phyloP scores from a whole-genome alignment of 2,797 vertebrate species.

The Leuciscus waleckii region DNA sequence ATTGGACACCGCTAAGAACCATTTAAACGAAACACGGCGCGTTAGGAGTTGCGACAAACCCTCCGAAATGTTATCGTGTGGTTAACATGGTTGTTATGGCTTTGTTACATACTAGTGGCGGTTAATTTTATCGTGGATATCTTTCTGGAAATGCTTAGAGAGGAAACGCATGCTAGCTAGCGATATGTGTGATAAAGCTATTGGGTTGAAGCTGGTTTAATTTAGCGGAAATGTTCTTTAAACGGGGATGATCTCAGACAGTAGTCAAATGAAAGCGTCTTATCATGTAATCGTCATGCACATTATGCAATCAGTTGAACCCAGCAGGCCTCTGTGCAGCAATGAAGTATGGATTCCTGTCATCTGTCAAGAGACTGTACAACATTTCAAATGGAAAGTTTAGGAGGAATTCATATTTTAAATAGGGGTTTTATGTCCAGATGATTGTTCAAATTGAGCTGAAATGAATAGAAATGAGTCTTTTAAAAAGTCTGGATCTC shows the following conservation, averaged over 20 bases:
- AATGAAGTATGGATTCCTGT: constrained; percentile 30
- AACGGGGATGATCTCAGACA: constrained; percentile 29
- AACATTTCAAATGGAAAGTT: constrained; percentile 32
- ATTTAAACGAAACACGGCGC: constrained; percentile 12
- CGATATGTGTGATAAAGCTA: constrained; percentile 18
- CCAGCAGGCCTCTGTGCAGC: constrained; percentile 19
- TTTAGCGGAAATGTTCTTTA: constrained; percentile 40
- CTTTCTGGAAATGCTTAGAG: not conserved
- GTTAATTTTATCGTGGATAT: not conserved
- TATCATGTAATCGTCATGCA: constrained; percentile 15
- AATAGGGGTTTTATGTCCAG: not conserved
- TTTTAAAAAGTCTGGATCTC: not conserved
- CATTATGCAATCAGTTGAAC: constrained; percentile 30
- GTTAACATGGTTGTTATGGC: not conserved
- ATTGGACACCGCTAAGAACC: constrained; percentile 10
- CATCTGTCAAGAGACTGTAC: constrained; percentile 28
- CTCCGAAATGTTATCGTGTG: not conserved
- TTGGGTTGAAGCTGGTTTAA: constrained; percentile 1
- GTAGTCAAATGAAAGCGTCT: constrained; percentile 34
- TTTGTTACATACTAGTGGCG: not conserved
- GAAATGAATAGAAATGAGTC: not conserved
- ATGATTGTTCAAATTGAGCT: not conserved
- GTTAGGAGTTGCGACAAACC: not conserved
- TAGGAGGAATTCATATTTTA: not conserved
- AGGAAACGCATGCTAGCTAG: constrained; percentile 39